phyloP scores from a whole-genome alignment of 2,888 invertebrate genomes.

The Prosopocoilus inquinatus region DNA sequence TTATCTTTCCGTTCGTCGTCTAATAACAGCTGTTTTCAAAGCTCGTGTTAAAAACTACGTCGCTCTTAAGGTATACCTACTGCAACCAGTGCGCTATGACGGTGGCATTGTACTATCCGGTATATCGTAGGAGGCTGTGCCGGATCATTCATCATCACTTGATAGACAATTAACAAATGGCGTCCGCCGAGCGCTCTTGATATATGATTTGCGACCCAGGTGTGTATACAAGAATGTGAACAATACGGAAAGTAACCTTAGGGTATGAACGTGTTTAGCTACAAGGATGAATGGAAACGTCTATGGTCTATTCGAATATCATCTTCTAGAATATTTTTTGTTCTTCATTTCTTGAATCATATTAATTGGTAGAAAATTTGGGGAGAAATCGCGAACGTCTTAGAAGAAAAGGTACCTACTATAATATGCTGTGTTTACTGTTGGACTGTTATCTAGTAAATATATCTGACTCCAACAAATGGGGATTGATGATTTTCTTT shows the following conservation, averaged over 20 bases:
- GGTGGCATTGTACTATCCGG: not conserved
- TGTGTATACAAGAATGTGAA: not conserved
- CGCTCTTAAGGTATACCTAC: not conserved
- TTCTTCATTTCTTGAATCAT: no score
- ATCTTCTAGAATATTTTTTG: no score
- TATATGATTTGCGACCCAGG: slow-evolving; percentile 5
- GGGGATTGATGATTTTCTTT: no score
- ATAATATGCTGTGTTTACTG: no score
- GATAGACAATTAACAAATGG: slow-evolving; percentile 5
- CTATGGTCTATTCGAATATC: no score
- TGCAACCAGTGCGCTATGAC: not conserved
- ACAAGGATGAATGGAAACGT: no score
- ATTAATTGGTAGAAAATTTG: no score
- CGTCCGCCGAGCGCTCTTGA: not conserved
- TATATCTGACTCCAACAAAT: no score
- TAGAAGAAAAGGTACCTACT: no score
- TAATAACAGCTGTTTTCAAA: slow-evolving; percentile 1
- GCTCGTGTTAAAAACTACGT: not conserved
- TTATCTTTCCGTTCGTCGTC: not conserved
- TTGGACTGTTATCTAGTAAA: no score
- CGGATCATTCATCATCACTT: not conserved
- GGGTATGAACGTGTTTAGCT: not conserved
- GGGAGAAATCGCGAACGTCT: no score
- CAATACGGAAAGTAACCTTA: not conserved
- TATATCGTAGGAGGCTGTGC: not conserved